Evolutionary conservation across 2,888 invertebrate genomes (phyloP), one percentile per base, ranked within the genome.

Genomic region (Chymomyza amoena): DNA sequence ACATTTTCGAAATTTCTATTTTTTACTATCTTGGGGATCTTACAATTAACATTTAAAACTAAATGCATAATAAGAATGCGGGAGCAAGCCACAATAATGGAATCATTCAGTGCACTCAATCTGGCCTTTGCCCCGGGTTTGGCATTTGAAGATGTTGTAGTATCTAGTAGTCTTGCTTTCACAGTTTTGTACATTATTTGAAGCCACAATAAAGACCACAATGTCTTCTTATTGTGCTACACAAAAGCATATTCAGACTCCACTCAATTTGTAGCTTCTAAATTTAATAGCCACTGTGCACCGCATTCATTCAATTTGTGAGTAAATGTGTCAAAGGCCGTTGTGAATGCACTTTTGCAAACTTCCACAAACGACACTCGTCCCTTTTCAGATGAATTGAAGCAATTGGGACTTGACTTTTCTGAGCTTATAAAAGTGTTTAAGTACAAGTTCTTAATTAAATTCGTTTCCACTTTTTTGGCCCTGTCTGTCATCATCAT

Each of bases 401-500:
- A 45, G 6, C 4, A 15, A 45, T 45, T 45, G 39, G 6, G 13
- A 45, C 39, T 45, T 45, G 39, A 45, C 13, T 45, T 13, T 2
- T 10, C 13, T 13, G 39, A 7, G 32, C 32, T 32, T 32, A 25
- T 25, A 25, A 25, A 25, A 25, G 4, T 4, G 4, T 25, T 25
- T 25, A 3, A 9, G 32, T 7, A 32, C 32, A 32, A 32, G 6
- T 32, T 32, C 32, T 68, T 16, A 59, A 52, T 62, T 36, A 65
- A 64, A 16, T 64, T 20, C 57, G 70, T 61, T 69, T 69, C 68
- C 76, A 50, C 36, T 9, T 28, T 32, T 52, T 57, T 63, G 61
- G 16, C 72, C 80, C 25, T 36, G 54, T 51, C 13, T 70, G 64
- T 70, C 57, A 18, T 28, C 52, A 60, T 70, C 57, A 18, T 28